Conservation (phyloP, 2,797 vertebrate species). For the Ptychadena robeensis region DNA sequence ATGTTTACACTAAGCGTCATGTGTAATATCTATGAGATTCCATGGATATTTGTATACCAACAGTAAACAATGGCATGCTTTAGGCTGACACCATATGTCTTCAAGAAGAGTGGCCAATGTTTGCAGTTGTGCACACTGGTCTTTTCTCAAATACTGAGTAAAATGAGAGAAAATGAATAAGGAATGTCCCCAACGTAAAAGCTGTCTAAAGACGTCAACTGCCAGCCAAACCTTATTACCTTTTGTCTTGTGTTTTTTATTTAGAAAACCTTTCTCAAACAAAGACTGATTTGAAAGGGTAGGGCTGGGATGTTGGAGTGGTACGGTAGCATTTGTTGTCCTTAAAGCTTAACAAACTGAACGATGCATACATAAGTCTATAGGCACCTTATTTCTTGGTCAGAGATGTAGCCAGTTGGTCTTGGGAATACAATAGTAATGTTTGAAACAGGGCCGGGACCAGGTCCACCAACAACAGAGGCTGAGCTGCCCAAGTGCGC, state of each 20-base stretch:
- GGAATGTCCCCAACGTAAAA: neutral
- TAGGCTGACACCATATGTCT: neutral
- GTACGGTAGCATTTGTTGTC: neutral
- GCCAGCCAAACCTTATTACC: neutral
- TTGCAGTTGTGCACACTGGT: neutral
- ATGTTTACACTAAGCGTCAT: slow-evolving; percentile 36
- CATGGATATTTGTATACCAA: slow-evolving; percentile 23
- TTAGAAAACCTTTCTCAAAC: neutral
- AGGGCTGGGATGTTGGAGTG: neutral
- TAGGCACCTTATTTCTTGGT: too few relatives aligned
- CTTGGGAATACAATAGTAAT: too few relatives aligned
- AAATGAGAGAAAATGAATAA: neutral
- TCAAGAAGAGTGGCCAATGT: neutral
- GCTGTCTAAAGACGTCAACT: neutral
- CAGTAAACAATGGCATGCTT: neutral
- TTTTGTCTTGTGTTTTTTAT: neutral
- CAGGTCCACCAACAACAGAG: too few relatives aligned
- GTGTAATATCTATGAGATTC: slow-evolving; percentile 2
- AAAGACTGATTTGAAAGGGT: too few relatives aligned
- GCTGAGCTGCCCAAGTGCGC: too few relatives aligned
- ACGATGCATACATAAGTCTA: too few relatives aligned
- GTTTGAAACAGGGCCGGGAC: too few relatives aligned
- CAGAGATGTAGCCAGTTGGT: too few relatives aligned
- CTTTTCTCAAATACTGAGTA: neutral
- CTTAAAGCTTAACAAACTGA: neutral